Conservation (phyloP, 2,888 invertebrate species). For the Polyommatus icarus region DNA sequence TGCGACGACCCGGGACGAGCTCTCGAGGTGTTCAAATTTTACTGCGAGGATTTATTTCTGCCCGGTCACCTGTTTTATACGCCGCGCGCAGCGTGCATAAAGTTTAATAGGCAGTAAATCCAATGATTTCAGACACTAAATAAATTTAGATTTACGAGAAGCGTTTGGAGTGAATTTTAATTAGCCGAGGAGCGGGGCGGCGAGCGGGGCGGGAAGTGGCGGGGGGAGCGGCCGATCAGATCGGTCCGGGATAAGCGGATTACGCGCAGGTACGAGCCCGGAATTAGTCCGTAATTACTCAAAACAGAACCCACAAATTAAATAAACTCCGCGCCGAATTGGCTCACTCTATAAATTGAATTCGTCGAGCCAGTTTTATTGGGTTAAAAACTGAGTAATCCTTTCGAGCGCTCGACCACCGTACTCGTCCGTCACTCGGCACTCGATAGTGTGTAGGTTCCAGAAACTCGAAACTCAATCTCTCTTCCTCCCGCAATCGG, state of each 20-base stretch:
- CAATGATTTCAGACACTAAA: neutral
- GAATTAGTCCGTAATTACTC: constrained; percentile 9
- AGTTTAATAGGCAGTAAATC: neutral
- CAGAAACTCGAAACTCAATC: neutral
- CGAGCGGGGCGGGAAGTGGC: neutral
- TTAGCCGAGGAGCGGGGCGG: neutral
- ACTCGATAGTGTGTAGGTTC: neutral
- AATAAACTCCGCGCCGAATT: constrained; percentile 1
- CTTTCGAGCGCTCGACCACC: neutral
- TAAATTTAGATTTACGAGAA: neutral
- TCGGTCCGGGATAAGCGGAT: constrained; percentile 17
- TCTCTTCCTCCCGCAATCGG: neutral
- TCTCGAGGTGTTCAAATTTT: neutral
- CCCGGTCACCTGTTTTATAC: neutral
- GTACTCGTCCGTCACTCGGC: no score
- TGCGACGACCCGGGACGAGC: neutral
- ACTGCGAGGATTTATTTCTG: neutral
- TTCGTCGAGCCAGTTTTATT: neutral
- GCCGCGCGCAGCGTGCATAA: neutral
- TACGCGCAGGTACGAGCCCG: neutral
- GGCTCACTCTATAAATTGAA: constrained; percentile 1
- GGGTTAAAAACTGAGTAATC: neutral
- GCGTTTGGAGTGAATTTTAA: constrained; percentile 7
- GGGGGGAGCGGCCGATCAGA: neutral
- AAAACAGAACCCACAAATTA: constrained; percentile 17